Base-by-base conservation (phyloP, 2,888 invertebrate genomes). In the Stegana nigrithorax region DNA sequence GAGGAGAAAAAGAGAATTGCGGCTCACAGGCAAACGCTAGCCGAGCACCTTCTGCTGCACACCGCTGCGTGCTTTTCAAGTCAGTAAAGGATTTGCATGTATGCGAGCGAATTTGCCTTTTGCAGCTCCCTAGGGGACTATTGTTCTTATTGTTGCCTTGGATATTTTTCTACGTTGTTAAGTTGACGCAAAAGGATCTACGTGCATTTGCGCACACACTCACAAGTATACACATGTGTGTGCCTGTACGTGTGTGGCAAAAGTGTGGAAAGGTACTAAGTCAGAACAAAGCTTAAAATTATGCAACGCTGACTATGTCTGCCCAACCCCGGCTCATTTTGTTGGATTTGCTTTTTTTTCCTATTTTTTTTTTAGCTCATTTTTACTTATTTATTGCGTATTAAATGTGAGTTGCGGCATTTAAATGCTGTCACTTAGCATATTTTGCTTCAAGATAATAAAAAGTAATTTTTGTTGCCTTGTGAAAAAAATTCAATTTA, bases 91-190 rank as follows among this genome's bases (percentile, higher is more conserved):
- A 77, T 77, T 77, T 76, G 73, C 73, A 73, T 73, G 74, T 63
- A 67, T 69, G 71, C 39, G 59, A 53, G 56, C 29, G 67, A 63
- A 66, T 74, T 77, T 74, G 74, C 80, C 78, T 73, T 75, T 77
- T 69, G 72, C 73, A 71, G 78, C 70, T 76, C 81, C 75, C 79
- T 60, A 65, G 81, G 78, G 83, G 78, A 80, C 82, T 78, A 82
- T 82, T 83, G 81, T 78, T 78, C 74, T 80, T 79, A 82, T 75
- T 73, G 78, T 80, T 81, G 75, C 71, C 71, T 73, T 72, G 74
- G 75, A 75, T 71, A 76, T 78, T 75, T 58, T 80, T 70, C 73
- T 76, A 76, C 75, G 72, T 73, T 77, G 75, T 77, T 76, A 79
- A 79, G 75, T 75, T 78, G 75, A 79, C 78, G 78, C 80, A 79